Conservation (phyloP, 2,113 vertebrate genomes). For the Nanorana parkeri region DNA sequence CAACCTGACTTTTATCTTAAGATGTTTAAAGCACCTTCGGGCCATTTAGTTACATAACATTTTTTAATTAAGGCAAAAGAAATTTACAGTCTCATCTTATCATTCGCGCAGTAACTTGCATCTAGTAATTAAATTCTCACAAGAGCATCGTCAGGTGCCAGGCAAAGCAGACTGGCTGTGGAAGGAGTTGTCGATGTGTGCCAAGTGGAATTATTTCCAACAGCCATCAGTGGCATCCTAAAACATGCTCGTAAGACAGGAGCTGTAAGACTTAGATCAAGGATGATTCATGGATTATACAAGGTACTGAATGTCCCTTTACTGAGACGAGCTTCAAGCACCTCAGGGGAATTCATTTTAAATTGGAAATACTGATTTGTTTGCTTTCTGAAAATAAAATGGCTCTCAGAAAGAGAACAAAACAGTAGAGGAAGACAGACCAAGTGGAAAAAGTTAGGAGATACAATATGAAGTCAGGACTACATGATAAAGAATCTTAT, state of each 20-base stretch:
- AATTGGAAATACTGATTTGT: slow-evolving; percentile 24
- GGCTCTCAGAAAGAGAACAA: not conserved
- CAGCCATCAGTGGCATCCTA: slow-evolving; percentile 66
- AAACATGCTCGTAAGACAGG: slow-evolving; percentile 62
- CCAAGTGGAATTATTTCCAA: slow-evolving; percentile 68
- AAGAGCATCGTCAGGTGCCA: slow-evolving; percentile 64
- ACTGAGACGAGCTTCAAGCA: not conserved
- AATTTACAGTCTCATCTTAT: slow-evolving; percentile 55
- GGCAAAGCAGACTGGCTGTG: slow-evolving; percentile 67
- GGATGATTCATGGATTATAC: slow-evolving; percentile 57
- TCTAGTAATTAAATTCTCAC: slow-evolving; percentile 69
- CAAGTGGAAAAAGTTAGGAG: not conserved
- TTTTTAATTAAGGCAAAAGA: slow-evolving; percentile 56
- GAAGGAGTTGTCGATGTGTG: slow-evolving; percentile 60
- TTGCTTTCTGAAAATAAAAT: slow-evolving; percentile 34
- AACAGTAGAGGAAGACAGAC: not conserved
- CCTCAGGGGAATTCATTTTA: slow-evolving; percentile 19
- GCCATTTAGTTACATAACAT: slow-evolving; percentile 13
- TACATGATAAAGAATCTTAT: too few relatives aligned
- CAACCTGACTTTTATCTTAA: slow-evolving; percentile 16
- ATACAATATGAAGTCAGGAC: too few relatives aligned
- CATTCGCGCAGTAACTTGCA: slow-evolving; percentile 64
- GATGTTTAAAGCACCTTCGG: slow-evolving; percentile 2
- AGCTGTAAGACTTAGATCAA: slow-evolving; percentile 65
- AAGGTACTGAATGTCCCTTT: slow-evolving; percentile 40